These are phyloP conservation scores for Phaedon cochleariae DNA, from an alignment of 2,888 invertebrate species.

Conservation along the genomic window DNA sequence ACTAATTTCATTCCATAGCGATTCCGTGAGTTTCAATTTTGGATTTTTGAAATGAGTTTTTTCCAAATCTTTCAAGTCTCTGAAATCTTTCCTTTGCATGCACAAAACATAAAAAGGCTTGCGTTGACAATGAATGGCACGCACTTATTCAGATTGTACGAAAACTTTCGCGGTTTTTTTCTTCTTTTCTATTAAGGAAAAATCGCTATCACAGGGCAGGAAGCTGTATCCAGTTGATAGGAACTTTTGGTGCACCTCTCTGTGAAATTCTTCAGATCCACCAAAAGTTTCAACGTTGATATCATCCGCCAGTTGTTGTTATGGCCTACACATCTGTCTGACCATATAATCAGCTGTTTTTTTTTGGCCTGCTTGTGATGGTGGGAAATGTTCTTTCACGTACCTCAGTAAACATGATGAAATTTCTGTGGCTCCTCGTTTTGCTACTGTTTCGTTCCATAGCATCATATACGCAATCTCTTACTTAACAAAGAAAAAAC, in stretches of 20 bases:
- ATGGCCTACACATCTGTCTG: no score
- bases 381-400: slow-evolving; percentile 5
- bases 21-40: slow-evolving; percentile 5
- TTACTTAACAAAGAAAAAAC: no score
- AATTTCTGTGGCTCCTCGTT: no score
- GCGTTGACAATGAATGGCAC: slow-evolving; percentile 7
- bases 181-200: slow-evolving; percentile 4
- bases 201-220: slow-evolving; percentile 9
- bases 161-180: neutral
- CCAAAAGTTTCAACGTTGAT: no score
- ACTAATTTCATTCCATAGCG: slow-evolving; percentile 9
- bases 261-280: no score
- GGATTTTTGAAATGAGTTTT: slow-evolving; percentile 2
- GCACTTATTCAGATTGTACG: slow-evolving; percentile 5
- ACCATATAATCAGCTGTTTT: no score
- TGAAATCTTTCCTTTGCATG: slow-evolving; percentile 10
- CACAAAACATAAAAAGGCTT: slow-evolving; percentile 13
- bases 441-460: slow-evolving; percentile 9
- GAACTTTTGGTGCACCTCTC: no score
- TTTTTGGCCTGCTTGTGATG: neutral
- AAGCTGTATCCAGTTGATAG: slow-evolving; percentile 7
- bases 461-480: slow-evolving; percentile 2
- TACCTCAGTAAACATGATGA: neutral
- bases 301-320: no score
- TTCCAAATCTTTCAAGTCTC: slow-evolving; percentile 9